phyloP scores from a whole-genome alignment of 2,113 vertebrate genomes.

The Laticauda laticaudata region DNA sequence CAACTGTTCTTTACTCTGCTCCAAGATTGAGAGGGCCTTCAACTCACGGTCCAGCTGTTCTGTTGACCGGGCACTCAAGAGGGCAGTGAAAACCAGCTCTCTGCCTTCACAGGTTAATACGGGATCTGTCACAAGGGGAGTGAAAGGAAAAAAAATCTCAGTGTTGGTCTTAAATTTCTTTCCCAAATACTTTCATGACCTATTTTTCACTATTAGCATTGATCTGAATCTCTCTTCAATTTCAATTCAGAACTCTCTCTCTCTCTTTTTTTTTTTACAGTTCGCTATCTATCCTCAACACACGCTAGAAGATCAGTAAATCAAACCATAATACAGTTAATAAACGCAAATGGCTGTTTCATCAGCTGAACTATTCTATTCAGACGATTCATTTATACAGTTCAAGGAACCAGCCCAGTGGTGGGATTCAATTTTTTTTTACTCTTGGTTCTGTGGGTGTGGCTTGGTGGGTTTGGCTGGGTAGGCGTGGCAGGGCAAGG shows the following conservation, averaged over 20 bases:
- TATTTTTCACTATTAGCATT: background rate
- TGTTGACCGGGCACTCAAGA: conserved; percentile 38
- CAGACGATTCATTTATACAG: background rate
- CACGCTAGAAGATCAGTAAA: background rate
- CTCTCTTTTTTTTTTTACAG: background rate
- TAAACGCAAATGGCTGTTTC: background rate
- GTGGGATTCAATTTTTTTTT: too few species aligned
- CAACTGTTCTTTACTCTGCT: background rate
- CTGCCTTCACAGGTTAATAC: conserved; percentile 12
- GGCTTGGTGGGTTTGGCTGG: too few species aligned
- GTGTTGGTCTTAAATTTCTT: background rate
- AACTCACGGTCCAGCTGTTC: conserved; percentile 24
- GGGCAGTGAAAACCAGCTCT: conserved; percentile 22
- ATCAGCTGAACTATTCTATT: background rate
- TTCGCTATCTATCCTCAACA: background rate
- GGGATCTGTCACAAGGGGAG: conserved; percentile 6
- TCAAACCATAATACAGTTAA: background rate
- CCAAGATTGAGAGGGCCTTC: conserved; percentile 25
- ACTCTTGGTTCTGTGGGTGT: too few species aligned
- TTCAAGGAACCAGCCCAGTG: background rate
- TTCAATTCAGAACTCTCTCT: background rate
- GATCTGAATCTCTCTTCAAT: background rate
- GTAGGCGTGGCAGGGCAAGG: too few species aligned
- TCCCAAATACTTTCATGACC: background rate
- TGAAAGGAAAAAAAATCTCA: background rate